phyloP scores from a whole-genome alignment of 2,888 invertebrate genomes.

The Phyllotreta striolata region DNA sequence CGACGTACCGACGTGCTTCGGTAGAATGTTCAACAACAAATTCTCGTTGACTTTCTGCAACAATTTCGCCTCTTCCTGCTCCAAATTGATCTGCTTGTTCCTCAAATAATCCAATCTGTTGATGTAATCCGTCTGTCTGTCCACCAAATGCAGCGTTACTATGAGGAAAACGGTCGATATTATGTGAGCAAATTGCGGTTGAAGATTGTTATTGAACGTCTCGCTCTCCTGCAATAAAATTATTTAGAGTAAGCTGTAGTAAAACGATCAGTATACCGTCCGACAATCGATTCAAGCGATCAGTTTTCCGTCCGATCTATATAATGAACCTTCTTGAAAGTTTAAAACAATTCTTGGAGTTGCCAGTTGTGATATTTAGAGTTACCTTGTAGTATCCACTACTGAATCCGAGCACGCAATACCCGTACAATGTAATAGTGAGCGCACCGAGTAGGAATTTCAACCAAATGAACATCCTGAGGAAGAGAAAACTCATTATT shows the following conservation, averaged over 20 bases:
- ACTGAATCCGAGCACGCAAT: slow-evolving; percentile 72
- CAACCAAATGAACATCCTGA: slow-evolving; percentile 82
- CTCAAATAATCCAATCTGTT: slow-evolving; percentile 83
- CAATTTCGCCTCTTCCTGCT: slow-evolving; percentile 86
- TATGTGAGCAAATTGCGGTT: slow-evolving; percentile 75
- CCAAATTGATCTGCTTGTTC: slow-evolving; percentile 78
- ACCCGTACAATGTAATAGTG: slow-evolving; percentile 72
- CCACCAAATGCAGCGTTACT: slow-evolving; percentile 82
- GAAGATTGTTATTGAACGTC: slow-evolving; percentile 74
- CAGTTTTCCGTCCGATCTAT: not conserved
- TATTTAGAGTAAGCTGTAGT: slow-evolving; percentile 7
- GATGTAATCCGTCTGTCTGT: slow-evolving; percentile 89
- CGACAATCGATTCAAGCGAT: too few relatives aligned
- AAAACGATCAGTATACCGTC: not conserved
- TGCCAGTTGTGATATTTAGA: slow-evolving; percentile 1
- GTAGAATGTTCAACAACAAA: slow-evolving; percentile 90
- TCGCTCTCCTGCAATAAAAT: slow-evolving; percentile 65
- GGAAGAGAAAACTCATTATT: slow-evolving; percentile 80
- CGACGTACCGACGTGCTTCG: slow-evolving; percentile 84
- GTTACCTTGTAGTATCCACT: slow-evolving; percentile 61
- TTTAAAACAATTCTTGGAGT: not conserved
- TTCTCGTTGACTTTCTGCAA: slow-evolving; percentile 88
- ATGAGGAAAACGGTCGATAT: slow-evolving; percentile 77
- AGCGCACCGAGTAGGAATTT: slow-evolving; percentile 77
- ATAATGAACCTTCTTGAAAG: not conserved